Base-by-base conservation (phyloP, 2,888 invertebrate species). In the Chalcosyrphus nemorum region DNA sequence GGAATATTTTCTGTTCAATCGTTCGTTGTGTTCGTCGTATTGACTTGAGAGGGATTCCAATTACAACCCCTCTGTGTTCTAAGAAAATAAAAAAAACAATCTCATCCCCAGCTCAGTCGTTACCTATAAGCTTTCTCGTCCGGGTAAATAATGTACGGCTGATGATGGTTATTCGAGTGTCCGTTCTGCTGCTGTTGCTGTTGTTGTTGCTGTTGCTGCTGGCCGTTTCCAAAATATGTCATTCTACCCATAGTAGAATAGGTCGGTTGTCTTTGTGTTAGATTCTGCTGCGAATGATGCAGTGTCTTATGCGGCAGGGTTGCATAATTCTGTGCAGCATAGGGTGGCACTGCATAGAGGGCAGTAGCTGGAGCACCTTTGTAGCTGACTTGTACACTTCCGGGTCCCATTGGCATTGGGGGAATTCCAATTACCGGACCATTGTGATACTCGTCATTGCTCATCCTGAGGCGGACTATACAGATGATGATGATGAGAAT, bases 401-500 rank as follows among this genome's bases (percentile, higher is more conserved):
- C 93, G 0, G 92, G 92, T 0, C 93, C 93, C 81, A 92, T 92
- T n/a, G 93, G 93, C 88, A 92, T 90, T n/a, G 89, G 88, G 2
- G 91, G 89, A 88, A 91, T 87, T 63, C 94, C 94, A 86, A 93
- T 93, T 50, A 94, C 94, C 0, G 95, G 94, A n/a, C 93, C 94
- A 70, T 94, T 94, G 84, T 95, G 93, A 86, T 95, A 95, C 50
- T 95, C 95, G 0, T 93, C 93, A 7, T 93, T 93, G 41, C 94
- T 93, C 94, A 95, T 94, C 81, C 95, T 92, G 88, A 96, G 91
- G 13, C 97, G 93, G 32, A 97, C 95, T 43, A 97, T 96, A 89
- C 97, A 98, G 86, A 97, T 97, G n/a, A 95, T 95, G 27, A 97
- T 95, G 35, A 97, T 96, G 66, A 97, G 93, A 86, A 97, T 95